phyloP scores from a whole-genome alignment of 2,888 invertebrate species.

The Caenorhabditis afra region DNA sequence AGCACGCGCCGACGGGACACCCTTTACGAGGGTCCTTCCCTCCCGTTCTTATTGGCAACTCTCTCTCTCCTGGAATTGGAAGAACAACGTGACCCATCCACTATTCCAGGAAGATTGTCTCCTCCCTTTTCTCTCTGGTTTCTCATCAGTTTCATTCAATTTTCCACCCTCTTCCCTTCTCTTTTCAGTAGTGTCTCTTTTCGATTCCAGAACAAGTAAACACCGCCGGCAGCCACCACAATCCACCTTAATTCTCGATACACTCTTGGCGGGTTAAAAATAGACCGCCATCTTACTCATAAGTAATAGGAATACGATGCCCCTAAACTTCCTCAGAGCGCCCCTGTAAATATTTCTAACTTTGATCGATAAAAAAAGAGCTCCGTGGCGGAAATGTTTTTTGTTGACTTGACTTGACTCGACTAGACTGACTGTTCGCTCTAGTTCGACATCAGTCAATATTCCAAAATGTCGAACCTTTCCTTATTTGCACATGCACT shows the following conservation, averaged over 20 bases:
- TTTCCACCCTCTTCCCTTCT: conserved; percentile 8
- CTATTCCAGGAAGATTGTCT: background rate
- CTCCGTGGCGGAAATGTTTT: background rate
- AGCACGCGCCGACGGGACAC: conserved; percentile 25
- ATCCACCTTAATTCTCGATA: conserved; percentile 43
- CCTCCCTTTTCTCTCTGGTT: background rate
- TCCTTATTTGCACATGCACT: background rate
- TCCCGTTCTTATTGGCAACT: background rate
- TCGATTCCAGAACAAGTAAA: conserved; percentile 24
- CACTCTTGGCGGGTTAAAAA: conserved; percentile 17
- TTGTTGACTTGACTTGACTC: no score
- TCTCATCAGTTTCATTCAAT: conserved; percentile 7
- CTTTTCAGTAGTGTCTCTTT: conserved; percentile 6
- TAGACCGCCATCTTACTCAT: no score
- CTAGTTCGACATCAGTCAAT: conserved; percentile 13
- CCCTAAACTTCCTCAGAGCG: no score
- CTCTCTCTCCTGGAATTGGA: conserved; percentile 8
- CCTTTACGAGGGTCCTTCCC: background rate
- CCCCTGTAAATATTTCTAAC: background rate
- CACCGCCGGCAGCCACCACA: conserved; percentile 5
- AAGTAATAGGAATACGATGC: no score
- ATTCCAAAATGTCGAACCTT: background rate
- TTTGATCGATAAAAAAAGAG: background rate
- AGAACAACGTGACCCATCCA: background rate
- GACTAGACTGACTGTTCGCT: no score